phyloP scores from a whole-genome alignment of 1,140 invertebrate species.

The Oreohelix idahoensis region DNA sequence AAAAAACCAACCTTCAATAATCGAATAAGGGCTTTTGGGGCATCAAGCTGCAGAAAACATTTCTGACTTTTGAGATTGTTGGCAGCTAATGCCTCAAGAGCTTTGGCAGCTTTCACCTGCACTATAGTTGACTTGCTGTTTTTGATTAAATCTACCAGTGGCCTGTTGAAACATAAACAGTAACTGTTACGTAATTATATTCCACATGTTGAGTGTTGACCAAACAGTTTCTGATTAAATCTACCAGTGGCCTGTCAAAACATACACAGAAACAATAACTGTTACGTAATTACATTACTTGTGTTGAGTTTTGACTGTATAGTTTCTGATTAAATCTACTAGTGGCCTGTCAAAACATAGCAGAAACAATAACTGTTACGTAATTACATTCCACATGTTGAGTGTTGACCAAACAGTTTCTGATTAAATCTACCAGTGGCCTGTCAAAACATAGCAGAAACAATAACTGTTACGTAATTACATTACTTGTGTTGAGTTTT shows the following conservation, averaged over 20 bases:
- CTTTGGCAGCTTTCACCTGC: slow-evolving; percentile 71
- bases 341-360: slow-evolving; percentile 66
- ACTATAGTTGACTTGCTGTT: slow-evolving; percentile 66
- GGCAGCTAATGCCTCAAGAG: slow-evolving; percentile 70
- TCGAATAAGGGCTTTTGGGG: slow-evolving; percentile 68
- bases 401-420: too few relatives aligned
- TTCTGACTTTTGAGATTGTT: slow-evolving; percentile 68
- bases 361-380: too few relatives aligned
- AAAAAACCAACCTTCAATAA: slow-evolving; percentile 71
- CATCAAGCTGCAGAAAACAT: slow-evolving; percentile 67
- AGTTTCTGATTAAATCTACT: slow-evolving; percentile 68
- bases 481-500: too few relatives aligned
- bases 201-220: too few relatives aligned
- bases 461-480: too few relatives aligned
- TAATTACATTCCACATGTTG: too few relatives aligned
- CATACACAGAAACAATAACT: too few relatives aligned
- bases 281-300: too few relatives aligned
- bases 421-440: slow-evolving; percentile 69
- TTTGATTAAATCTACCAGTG: slow-evolving; percentile 69
- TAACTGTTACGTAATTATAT: too few relatives aligned
- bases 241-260: slow-evolving; percentile 67
- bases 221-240: slow-evolving; percentile 69
- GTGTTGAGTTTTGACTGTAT: too few relatives aligned
- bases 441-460: too few relatives aligned
- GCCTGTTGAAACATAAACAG: slow-evolving; percentile 61